These are phyloP conservation scores for Drosophila nigritarsus DNA, from an alignment of 2,888 invertebrate genomes.

Conservation along the genomic window DNA sequence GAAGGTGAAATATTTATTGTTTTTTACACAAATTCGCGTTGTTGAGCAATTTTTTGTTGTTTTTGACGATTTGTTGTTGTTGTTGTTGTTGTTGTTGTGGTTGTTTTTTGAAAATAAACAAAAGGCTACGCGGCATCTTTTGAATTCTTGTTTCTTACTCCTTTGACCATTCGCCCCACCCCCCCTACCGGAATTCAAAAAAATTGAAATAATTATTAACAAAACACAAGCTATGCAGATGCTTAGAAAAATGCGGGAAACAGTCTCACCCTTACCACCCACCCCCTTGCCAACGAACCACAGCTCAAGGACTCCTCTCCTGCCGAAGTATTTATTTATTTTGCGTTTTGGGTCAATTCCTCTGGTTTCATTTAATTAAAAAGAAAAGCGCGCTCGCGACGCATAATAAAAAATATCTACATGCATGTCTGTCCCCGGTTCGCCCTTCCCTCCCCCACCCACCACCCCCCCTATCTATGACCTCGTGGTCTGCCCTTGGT, in stretches of 20 bases:
- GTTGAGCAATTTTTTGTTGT: slow-evolving; percentile 42
- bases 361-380: slow-evolving; percentile 84
- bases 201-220: slow-evolving; percentile 78
- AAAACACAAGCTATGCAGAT: slow-evolving; percentile 59
- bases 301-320: slow-evolving; percentile 5
- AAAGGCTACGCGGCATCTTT: slow-evolving; percentile 72
- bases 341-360: slow-evolving; percentile 83
- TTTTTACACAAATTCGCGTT: slow-evolving; percentile 70
- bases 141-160: slow-evolving; percentile 65
- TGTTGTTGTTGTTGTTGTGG: slow-evolving; percentile 31
- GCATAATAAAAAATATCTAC: slow-evolving; percentile 68
- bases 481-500: slow-evolving; percentile 6
- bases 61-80: slow-evolving; percentile 15
- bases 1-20: slow-evolving; percentile 84
- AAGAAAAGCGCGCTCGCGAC: slow-evolving; percentile 72
- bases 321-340: slow-evolving; percentile 75
- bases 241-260: slow-evolving; percentile 49
- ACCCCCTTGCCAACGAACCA: background rate
- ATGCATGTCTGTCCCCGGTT: slow-evolving; percentile 57
- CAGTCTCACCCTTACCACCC: background rate
- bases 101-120: slow-evolving; percentile 55
- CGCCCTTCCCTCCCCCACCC: background rate
- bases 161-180: slow-evolving; percentile 3
- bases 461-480: background rate
- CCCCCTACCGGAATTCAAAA: slow-evolving; percentile 15